Percentiles rank a stretch among this genome's conserved stretches.
These are phyloP conservation scores for Troilus luridus DNA, from an alignment of 2,888 invertebrate species.

Conservation along the genomic window DNA sequence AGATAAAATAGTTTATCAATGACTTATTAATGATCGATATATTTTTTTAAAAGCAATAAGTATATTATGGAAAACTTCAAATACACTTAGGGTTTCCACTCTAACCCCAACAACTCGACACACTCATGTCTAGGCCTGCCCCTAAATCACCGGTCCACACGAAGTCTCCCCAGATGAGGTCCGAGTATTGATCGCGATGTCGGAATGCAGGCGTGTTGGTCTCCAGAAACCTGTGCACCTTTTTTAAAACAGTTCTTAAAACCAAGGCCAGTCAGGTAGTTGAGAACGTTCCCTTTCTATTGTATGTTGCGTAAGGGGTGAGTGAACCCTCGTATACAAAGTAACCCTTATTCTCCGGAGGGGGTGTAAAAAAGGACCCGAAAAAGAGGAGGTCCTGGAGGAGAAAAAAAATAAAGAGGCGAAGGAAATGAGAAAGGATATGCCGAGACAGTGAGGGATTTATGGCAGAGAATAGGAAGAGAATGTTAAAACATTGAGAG, in stretches of 20 bases:
- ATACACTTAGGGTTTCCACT: too few species aligned
- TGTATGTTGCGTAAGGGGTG: conserved; percentile 54
- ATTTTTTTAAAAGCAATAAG: too few species aligned
- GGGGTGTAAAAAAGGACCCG: conserved; percentile 49
- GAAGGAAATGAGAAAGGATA: conserved; percentile 42
- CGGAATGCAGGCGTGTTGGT: conserved; percentile 2
- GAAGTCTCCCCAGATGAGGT: conserved; percentile 14
- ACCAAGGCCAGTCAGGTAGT: conserved; percentile 51
- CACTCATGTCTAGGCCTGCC: background rate
- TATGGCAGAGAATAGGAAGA: conserved; percentile 33
- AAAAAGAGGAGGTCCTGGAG: background rate
- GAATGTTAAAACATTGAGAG: conserved; percentile 14
- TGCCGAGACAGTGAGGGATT: conserved; percentile 41
- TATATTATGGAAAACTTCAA: too few species aligned
- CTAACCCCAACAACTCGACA: too few species aligned
- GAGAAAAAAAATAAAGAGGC: background rate
- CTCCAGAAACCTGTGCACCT: background rate
- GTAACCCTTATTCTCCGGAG: background rate
- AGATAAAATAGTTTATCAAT: too few species aligned
- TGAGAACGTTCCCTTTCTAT: conserved; percentile 53
- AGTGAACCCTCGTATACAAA: conserved; percentile 53
- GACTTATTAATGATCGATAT: too few species aligned
- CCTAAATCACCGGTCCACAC: background rate
- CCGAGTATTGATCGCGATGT: conserved; percentile 41
- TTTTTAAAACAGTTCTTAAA: conserved; percentile 43